These are phyloP conservation scores for Vespertilio murinus DNA, from an alignment of 2,797 vertebrate species.

Conservation along the genomic window DNA sequence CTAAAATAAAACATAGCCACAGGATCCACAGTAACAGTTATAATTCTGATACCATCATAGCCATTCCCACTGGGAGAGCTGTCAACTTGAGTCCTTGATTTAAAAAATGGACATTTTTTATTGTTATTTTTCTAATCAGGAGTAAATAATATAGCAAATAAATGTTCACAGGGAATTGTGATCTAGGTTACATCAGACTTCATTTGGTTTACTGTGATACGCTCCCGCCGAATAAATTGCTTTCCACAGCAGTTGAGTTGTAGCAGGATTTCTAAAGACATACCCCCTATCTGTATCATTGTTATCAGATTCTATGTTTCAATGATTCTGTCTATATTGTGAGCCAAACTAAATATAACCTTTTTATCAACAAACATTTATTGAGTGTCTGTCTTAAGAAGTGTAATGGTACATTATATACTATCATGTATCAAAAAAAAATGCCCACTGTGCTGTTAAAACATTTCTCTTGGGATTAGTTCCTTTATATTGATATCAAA, in stretches of 20 bases:
- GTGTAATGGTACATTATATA: background rate
- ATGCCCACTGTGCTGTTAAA: background rate
- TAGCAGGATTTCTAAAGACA: background rate
- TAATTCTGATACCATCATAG: conserved; percentile 23
- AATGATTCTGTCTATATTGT: conserved; percentile 23
- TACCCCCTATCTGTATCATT: background rate
- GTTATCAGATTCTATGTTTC: conserved; percentile 18
- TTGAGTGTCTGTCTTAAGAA: conserved; percentile 28
- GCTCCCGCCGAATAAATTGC: conserved; percentile 49
- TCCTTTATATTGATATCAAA: background rate
- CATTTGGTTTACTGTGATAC: conserved; percentile 10
- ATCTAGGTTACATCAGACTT: background rate
- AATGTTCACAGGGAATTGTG: conserved; percentile 25
- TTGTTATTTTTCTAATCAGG: conserved; percentile 41
- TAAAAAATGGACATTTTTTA: conserved; percentile 42
- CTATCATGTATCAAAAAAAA: background rate
- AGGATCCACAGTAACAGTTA: background rate
- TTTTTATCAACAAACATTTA: background rate
- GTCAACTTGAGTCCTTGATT: background rate
- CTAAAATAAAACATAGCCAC: conserved; percentile 54
- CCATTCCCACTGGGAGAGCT: background rate
- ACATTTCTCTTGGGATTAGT: background rate
- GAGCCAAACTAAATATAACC: background rate
- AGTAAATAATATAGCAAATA: conserved; percentile 47
- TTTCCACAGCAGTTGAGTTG: background rate